Base-by-base conservation (phyloP, 2,888 invertebrate genomes). In the Phengaris alcon region DNA sequence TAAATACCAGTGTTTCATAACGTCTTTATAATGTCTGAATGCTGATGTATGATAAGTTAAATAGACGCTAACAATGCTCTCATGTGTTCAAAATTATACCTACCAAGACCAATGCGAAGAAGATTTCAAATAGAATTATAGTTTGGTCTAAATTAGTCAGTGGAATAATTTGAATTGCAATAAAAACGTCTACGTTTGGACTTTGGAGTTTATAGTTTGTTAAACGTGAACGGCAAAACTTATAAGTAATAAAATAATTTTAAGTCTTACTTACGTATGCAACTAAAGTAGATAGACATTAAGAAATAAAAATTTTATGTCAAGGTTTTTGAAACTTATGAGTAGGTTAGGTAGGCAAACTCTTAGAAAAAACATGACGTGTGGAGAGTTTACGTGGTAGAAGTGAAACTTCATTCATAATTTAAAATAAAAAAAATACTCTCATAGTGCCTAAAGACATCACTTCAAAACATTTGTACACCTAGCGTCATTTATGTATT, bases 1-100 rank as follows among this genome's bases (percentile, higher is more conserved):
- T 77, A 44, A 82, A 77, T 81, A 72, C 46, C 75, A 86, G 85
- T 85, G 87, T 88, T 88, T 79, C 80, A 77, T 80, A 81, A 82
- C 79, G 75, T 78, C 79, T 80, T 76, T 76, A 79, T 78, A 84
- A 86, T 85, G 82, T 80, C 70, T 54, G 72, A 52, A 54, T 70
- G 70, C 70, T 70, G 51, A 54, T 72, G 72, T 72, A 72, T 8
- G 52, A 54, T 72, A 54, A 72, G 72, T 72, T 72, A 72, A 72
- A 72, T 72, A 72, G 22, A 72, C 35, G 72, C 72, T 72, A 77
- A 73, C 69, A 70, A 75, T 70, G 75, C 70, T 10, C 54, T 72
- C 72, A 72, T 70, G 70, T 70, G 54, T 54, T 72, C 12, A 35
- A 22, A 52, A 72, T 52, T 54, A 48, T 72, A 54, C 64, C 64